Evolutionary conservation across 2,797 vertebrate genomes (phyloP), one percentile per base, ranked within the genome.

Genomic region (Lemur catta): DNA sequence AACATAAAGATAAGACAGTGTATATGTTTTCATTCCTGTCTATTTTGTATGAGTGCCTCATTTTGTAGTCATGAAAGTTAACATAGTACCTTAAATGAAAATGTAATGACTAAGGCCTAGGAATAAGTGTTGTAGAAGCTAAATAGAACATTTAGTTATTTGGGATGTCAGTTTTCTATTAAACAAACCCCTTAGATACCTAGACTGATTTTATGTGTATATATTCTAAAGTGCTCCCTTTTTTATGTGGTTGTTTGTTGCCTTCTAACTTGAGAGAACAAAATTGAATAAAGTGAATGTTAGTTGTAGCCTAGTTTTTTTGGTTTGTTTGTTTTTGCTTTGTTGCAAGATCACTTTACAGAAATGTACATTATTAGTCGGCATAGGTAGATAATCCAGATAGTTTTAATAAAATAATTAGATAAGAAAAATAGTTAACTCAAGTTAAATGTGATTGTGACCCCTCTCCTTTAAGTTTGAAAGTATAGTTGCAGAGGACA

Each of bases 281-380:
- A 91, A 96, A 95, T n/a, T 88, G 92, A 97, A 97, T 97, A 97
- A 97, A 97, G 87, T 95, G 79, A 88, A 95, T 93, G 69, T 96
- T 93, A 97, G 96, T 91, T 93, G 92, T 96, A 96, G 97, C 72
- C 90, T 79, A 59, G 71, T 89, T 89, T 81, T 91, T 92, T 33
- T 59, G 57, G 50, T 90, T 67, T 18, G 22, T 65, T 69, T 89
- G n/a, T 87, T 95, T 92, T 72, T 82, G 41, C 43, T 74, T 96
- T 90, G 35, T 88, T 93, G 22, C 38, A 95, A 75, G 78, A 74
- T 61, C 63, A 50, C 85, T 94, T 80, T 75, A 69, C 4, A 69
- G 33, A 91, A 85, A 38, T 59, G 15, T 55, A n/a, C 24, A 18
- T 74, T 84, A 50, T 18, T 65, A 57, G 84, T 41, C 22, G 50